Percentiles rank a stretch among this genome's conserved stretches.
phyloP scores from a whole-genome alignment of 2,797 vertebrate genomes.

The Poeciliopsis turneri region DNA sequence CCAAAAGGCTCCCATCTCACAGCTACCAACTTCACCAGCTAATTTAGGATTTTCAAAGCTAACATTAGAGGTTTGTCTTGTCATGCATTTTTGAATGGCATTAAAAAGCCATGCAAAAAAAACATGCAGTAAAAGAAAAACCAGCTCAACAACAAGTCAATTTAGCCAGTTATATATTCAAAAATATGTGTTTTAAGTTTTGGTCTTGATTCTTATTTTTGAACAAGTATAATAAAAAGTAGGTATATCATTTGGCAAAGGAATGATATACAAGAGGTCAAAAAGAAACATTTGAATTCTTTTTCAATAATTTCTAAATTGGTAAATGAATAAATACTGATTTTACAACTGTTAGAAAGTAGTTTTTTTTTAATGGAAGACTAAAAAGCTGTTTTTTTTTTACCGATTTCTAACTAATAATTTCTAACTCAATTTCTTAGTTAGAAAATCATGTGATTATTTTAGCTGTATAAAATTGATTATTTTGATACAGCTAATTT shows the following conservation, averaged over 20 bases:
- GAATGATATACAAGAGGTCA: background rate
- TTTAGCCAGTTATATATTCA: background rate
- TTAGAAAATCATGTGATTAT: no score
- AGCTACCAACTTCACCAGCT: background rate
- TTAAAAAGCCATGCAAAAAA: background rate
- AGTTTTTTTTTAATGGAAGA: background rate
- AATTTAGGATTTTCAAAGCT: background rate
- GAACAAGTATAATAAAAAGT: background rate
- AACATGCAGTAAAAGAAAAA: background rate
- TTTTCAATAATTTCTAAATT: background rate
- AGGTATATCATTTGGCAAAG: no score
- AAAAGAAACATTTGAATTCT: background rate
- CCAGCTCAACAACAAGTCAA: fast-evolving
- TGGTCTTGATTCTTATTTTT: background rate
- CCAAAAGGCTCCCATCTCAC: constrained; percentile 20
- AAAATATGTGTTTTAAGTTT: background rate
- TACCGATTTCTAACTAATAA: no score
- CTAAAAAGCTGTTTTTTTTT: no score
- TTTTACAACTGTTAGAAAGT: background rate
- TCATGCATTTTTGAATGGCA: background rate
- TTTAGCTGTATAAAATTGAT: background rate
- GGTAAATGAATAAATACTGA: background rate
- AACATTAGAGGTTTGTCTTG: background rate
- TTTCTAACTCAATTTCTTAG: no score
- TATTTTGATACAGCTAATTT: background rate